Percentiles rank a stretch among this genome's conserved stretches.
Evolutionary conservation across 2,888 invertebrate species (phyloP).

Genomic region (Nineta flava): DNA sequence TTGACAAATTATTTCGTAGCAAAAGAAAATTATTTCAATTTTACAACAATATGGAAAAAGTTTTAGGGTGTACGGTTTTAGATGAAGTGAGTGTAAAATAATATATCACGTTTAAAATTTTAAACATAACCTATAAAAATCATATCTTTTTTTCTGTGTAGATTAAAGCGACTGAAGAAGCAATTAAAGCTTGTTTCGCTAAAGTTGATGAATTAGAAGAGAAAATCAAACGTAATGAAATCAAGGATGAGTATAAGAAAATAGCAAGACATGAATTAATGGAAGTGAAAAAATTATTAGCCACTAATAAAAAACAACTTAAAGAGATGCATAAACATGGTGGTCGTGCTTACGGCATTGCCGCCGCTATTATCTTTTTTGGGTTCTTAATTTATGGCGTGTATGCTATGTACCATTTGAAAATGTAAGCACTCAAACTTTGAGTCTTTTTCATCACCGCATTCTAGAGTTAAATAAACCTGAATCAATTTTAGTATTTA

Average conservation of each 20-base stretch:
- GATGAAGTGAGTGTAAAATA: constrained; percentile 1
- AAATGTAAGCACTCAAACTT: constrained; percentile 2
- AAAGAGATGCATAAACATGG: constrained; percentile 22
- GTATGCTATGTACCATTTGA: constrained; percentile 18
- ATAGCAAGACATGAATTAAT: constrained; percentile 19
- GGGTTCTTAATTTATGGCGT: constrained; percentile 21
- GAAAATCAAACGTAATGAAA: constrained; percentile 16
- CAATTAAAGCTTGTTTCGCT: constrained; percentile 19
- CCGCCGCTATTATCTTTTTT: constrained; percentile 18
- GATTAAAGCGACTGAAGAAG: constrained; percentile 22
- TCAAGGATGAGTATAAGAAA: constrained; percentile 17
- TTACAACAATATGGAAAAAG: not conserved
- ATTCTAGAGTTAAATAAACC: no score
- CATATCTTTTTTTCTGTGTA: constrained; percentile 14
- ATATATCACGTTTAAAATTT: not conserved
- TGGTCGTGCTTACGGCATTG: constrained; percentile 19
- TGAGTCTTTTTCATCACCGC: not conserved
- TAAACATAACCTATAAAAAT: not conserved
- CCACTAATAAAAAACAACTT: constrained; percentile 21
- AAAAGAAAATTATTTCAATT: no score
- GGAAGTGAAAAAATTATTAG: constrained; percentile 22
- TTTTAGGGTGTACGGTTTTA: not conserved
- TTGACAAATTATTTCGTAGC: no score
- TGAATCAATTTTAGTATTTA: no score
- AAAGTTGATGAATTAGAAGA: constrained; percentile 20